Percentiles rank a stretch among this genome's conserved stretches.
These are phyloP conservation scores for Ctenosaura bakeri DNA, from an alignment of 2,797 vertebrate genomes.

Conservation along the genomic window DNA sequence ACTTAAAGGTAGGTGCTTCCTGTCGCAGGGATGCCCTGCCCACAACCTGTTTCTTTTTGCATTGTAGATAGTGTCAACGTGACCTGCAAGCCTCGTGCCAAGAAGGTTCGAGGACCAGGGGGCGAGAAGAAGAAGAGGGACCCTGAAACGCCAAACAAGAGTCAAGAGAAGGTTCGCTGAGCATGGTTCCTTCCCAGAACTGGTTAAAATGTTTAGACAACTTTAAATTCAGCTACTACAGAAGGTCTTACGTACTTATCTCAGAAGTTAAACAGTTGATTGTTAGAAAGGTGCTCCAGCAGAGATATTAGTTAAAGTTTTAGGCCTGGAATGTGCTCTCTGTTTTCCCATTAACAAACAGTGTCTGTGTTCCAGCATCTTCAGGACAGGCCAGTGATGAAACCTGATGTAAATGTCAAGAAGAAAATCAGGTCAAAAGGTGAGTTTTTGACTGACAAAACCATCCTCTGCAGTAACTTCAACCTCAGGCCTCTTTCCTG, in stretches of 20 bases:
- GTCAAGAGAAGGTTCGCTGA: conserved; percentile 7
- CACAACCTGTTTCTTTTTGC: background rate
- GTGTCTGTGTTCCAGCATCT: conserved; percentile 10
- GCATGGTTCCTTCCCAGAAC: background rate
- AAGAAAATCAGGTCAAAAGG: background rate
- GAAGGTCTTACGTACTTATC: background rate
- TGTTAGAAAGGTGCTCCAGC: background rate
- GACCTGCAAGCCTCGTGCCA: background rate
- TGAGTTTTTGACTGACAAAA: background rate
- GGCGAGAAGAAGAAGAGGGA: background rate
- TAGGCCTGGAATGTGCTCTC: background rate
- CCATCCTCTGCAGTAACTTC: background rate
- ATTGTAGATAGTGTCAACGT: background rate
- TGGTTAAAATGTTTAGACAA: background rate
- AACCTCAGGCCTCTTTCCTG: background rate
- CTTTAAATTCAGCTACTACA: background rate
- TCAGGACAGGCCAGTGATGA: background rate
- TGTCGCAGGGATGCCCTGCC: background rate
- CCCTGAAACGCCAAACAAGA: background rate
- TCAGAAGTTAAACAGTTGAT: background rate
- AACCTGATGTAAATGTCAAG: background rate
- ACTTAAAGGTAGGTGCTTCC: background rate
- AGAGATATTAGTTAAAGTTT: background rate
- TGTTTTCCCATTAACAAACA: background rate
- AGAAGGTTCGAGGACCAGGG: background rate